Base-by-base conservation (phyloP, 1,140 invertebrate genomes). In the Zaprionus taronus region DNA sequence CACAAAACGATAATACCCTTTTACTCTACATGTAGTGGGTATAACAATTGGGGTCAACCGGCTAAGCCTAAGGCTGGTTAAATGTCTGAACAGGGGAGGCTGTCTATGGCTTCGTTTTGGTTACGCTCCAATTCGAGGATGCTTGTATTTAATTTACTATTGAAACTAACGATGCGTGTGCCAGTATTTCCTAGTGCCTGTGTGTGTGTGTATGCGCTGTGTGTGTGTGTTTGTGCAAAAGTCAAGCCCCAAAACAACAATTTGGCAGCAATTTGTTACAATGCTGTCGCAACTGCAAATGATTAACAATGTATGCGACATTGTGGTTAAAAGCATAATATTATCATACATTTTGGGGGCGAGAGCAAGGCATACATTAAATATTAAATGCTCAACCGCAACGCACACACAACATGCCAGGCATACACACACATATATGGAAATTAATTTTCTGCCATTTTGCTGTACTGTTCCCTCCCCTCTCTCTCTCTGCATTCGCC, bases 271-370 rank as follows among this genome's bases (percentile, higher is more conserved):
- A 90, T 90, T 90, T 90, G 85, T 82, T 77, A 84, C 85, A 87
- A 80, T 73, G 61, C 41, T 72, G 83, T 78, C 76, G 83, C 85
- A 79, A 90, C 85, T 90, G 85, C 81, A 90, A 83, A 90, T 90
- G 85, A 90, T 90, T 90, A 90, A 90, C 85, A 90, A 85, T 90
- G 82, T 82, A 80, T 79, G 79, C 81, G 85, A 89, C 85, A 84
- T 89, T 89, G 84, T 90, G 84, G 84, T 84, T 84, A 89, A 89
- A 76, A 80, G 81, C 84, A 89, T 90, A 89, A 90, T 87, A 87
- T 89, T 89, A 89, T 82, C 83, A 89, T 81, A 78, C 78, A 83
- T 80, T 86, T 72, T 31, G 66, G 41, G 24, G 9, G 26, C 53
- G 20, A 14, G 12, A 34, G 22, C 24, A 41, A 15, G 28, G 34